phyloP scores from a whole-genome alignment of 2,113 vertebrate species.

The Notechis scutatus region DNA sequence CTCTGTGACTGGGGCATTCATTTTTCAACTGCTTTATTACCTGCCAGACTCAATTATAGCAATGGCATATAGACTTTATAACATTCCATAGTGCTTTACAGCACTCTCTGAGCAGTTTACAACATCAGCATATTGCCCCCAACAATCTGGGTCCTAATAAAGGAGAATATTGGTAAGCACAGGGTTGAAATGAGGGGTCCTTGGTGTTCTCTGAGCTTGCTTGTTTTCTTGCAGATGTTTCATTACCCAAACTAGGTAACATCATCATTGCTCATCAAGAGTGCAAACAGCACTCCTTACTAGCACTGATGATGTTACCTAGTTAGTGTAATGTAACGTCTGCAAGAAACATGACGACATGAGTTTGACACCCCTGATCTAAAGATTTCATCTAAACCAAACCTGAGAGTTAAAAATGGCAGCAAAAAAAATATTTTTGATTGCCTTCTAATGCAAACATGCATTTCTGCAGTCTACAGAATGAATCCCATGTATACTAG shows the following conservation, averaged over 20 bases:
- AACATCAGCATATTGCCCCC: background rate
- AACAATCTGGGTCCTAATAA: background rate
- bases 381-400: background rate
- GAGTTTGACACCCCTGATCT: no score
- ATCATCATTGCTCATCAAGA: no score
- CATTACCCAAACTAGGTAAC: no score
- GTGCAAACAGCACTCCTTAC: no score
- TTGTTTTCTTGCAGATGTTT: no score
- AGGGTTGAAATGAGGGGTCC: no score
- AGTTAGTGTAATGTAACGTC: no score
- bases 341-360: no score
- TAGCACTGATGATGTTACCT: no score
- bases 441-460: background rate
- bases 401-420: background rate
- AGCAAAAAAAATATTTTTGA: background rate
- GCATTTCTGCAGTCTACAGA: background rate
- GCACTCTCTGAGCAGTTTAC: background rate
- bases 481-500: background rate
- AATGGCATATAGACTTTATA: background rate
- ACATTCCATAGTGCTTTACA: background rate
- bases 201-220: no score
- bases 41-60: background rate
- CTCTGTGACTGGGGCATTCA: background rate
- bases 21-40: background rate
- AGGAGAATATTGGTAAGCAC: no score